phyloP scores from a whole-genome alignment of 2,797 vertebrate species.

The Liasis olivaceus region DNA sequence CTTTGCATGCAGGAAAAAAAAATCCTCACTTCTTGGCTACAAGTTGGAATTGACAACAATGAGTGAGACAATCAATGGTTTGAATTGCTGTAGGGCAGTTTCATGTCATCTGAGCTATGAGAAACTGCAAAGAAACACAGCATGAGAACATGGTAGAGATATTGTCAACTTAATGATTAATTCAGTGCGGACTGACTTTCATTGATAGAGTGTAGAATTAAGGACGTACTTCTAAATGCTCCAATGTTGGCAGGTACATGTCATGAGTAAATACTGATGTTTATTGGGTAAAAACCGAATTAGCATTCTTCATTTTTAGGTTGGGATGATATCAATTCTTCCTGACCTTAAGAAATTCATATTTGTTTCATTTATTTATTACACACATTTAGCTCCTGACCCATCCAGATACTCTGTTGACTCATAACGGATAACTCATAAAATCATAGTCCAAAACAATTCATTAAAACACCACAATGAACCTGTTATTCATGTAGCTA shows the following conservation, averaged over 20 bases:
- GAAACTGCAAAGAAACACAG: background rate
- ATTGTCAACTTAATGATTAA: background rate
- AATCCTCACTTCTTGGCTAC: background rate
- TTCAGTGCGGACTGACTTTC: background rate
- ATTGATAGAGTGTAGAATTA: background rate
- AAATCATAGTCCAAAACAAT: background rate
- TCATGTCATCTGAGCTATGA: background rate
- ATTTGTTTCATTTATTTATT: background rate
- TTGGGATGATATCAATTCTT: background rate
- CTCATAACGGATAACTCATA: no score
- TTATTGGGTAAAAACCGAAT: background rate
- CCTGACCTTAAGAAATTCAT: background rate
- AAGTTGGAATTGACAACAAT: background rate
- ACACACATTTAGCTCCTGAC: background rate
- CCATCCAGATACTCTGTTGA: no score
- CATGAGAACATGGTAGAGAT: background rate
- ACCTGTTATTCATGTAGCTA: background rate
- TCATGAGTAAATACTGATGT: background rate
- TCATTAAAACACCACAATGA: background rate
- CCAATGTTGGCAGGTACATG: background rate
- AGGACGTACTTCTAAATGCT: background rate
- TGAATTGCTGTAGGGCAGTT: background rate
- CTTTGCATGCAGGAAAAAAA: background rate
- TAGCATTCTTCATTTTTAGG: background rate
- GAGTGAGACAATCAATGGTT: background rate